phyloP scores from a whole-genome alignment of 2,888 invertebrate genomes.

The Synanthedon tipuliformis region DNA sequence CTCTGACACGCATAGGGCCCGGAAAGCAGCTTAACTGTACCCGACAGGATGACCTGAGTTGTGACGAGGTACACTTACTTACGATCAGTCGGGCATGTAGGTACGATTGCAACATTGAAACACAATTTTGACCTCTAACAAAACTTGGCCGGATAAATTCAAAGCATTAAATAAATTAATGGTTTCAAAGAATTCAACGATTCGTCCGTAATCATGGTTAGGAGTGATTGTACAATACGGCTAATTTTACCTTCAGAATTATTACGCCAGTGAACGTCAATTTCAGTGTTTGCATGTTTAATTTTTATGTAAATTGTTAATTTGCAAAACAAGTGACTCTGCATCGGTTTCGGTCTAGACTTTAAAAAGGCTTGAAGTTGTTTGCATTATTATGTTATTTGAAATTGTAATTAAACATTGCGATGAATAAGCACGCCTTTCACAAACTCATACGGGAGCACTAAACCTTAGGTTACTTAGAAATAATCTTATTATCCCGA shows the following conservation, averaged over 20 bases:
- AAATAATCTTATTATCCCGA: no score
- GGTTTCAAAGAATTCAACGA: conserved; percentile 46
- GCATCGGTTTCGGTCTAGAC: conserved; percentile 31
- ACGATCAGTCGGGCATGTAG: conserved; percentile 20
- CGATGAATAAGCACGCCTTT: neutral
- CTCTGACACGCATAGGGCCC: conserved; percentile 46
- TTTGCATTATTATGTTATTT: neutral
- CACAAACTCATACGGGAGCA: no score
- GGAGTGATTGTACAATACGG: conserved; percentile 6
- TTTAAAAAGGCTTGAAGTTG: conserved; percentile 13
- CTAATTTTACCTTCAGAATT: conserved; percentile 44
- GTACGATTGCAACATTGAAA: conserved; percentile 9
- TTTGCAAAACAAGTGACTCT: conserved; percentile 42
- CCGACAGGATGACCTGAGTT: conserved; percentile 42
- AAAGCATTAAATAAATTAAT: conserved; percentile 27
- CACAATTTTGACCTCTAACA: conserved; percentile 22
- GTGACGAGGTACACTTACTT: conserved; percentile 38
- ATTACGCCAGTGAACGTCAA: conserved; percentile 47
- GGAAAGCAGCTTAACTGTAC: conserved; percentile 55
- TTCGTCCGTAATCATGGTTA: no score
- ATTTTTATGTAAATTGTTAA: conserved; percentile 53
- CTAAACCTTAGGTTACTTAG: no score
- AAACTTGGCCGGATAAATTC: conserved; percentile 13
- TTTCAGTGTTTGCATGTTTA: conserved; percentile 44
- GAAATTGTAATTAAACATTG: neutral